Base-by-base conservation (phyloP, 2,888 invertebrate species). In the Pyralis farinalis region DNA sequence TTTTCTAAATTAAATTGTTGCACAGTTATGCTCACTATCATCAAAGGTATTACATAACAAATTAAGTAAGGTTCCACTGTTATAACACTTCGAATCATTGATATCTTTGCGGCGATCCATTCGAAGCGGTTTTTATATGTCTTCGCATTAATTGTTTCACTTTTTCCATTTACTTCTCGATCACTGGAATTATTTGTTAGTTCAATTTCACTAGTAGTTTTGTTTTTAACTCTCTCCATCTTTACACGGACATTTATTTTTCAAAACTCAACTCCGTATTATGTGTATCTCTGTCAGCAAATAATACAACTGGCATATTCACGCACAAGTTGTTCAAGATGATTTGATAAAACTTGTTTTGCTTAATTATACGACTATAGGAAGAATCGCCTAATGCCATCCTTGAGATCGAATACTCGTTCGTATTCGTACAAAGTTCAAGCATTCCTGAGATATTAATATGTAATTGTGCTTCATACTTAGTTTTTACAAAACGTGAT, bases 51-150 rank as follows among this genome's bases (percentile, higher is more conserved):
- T 12, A 93, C 82, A 56, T 92, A 93, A 49, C 91, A 92, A 5
- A 92, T 72, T 34, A 93, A 64, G 58, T 92, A 91, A 0, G 93
- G 93, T 67, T 93, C 93, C 1, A 93, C 92, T 0, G 93, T 93
- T 10, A 93, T 74, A 48, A 75, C 80, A 7, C 28, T 27, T 16
- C 27, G 12, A 7, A 28, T 10, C 27, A 9, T 33, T 3, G 8
- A 32, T 16, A 39, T 27, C 9, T 7, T 39, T 3, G 12, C 33
- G 12, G 4, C 8, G 12, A 33, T 16, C 25, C 25, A 7, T 4
- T 25, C 3, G 7, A 25, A 25, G 7, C 3, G 5, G 7, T 21
- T 31, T 9, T 33, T 10, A 33, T 1, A 33, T 35, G 38, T 25
- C 37, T 47, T 38, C 35, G 46, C 12, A 1, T 37, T 46, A 39